These are phyloP conservation scores for Caenorhabditis zanzibari DNA, from an alignment of 2,888 invertebrate genomes.

Conservation along the genomic window DNA sequence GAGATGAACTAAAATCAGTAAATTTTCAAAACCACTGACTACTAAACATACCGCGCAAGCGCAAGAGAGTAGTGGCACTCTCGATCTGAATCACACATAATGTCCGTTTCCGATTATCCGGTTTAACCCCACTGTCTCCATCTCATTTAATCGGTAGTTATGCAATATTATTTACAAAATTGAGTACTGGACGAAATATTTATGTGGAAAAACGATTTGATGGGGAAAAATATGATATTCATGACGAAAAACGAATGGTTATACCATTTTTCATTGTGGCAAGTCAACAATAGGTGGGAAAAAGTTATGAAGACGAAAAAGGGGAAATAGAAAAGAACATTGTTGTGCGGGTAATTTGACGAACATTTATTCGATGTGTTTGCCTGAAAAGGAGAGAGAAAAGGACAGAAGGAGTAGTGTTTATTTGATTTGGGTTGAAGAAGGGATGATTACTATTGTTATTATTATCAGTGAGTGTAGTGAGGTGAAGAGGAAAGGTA, in stretches of 20 bases:
- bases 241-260: constrained; percentile 7
- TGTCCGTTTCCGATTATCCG: constrained; percentile 57
- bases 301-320: constrained; percentile 18
- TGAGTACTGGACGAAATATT: background rate
- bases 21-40: constrained; percentile 20
- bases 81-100: constrained; percentile 27
- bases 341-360: constrained; percentile 49
- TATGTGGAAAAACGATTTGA: background rate
- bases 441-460: constrained; percentile 7
- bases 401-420: constrained; percentile 27
- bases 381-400: constrained; percentile 42
- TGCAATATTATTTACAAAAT: constrained; percentile 29
- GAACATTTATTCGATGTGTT: constrained; percentile 48
- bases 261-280: constrained; percentile 20
- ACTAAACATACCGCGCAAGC: constrained; percentile 12
- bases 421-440: constrained; percentile 36
- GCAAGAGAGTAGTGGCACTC: constrained; percentile 2
- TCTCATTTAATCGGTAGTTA: constrained; percentile 26
- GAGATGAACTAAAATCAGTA: constrained; percentile 14
- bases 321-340: constrained; percentile 19
- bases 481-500: background rate
- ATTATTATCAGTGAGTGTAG: constrained; percentile 19
- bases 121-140: constrained; percentile 41
- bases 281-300: constrained; percentile 37
- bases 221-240: background rate